These are phyloP conservation scores for Bufo gargarizans DNA, from an alignment of 2,113 vertebrate genomes.

Conservation along the genomic window DNA sequence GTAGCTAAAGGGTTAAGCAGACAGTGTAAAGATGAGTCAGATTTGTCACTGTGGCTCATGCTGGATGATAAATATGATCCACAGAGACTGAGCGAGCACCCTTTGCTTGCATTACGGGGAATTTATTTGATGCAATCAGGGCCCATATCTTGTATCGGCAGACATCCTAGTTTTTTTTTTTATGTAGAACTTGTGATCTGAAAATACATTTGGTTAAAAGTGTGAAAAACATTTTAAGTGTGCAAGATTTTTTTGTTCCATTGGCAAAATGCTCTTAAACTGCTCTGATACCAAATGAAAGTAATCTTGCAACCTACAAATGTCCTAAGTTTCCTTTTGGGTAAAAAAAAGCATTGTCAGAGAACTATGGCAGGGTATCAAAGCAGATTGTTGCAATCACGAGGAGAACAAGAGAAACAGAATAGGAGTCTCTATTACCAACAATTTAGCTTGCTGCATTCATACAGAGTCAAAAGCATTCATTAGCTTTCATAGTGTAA, in stretches of 20 bases:
- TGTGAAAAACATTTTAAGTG: background rate
- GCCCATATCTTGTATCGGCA: no score
- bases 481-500: slow-evolving; percentile 35
- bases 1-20: no score
- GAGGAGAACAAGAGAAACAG: slow-evolving; percentile 48
- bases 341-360: background rate
- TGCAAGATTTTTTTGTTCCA: background rate
- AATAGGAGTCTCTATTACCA: slow-evolving; percentile 33
- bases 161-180: background rate
- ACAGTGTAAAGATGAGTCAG: no score
- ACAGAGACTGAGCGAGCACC: no score
- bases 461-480: slow-evolving; percentile 38
- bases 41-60: no score
- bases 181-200: background rate
- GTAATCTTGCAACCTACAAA: slow-evolving; percentile 11
- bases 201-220: slow-evolving; percentile 1
- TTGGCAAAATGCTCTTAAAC: slow-evolving; percentile 53
- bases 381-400: slow-evolving; percentile 50
- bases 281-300: slow-evolving; percentile 60
- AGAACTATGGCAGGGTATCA: slow-evolving; percentile 54
- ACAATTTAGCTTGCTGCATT: slow-evolving; percentile 46
- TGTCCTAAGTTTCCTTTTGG: slow-evolving; percentile 57
- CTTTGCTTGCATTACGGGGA: no score
- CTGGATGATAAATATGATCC: no score
- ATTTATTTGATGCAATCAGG: no score